Base-by-base conservation (phyloP, 2,888 invertebrate genomes). In the Blastobasis adustella region DNA sequence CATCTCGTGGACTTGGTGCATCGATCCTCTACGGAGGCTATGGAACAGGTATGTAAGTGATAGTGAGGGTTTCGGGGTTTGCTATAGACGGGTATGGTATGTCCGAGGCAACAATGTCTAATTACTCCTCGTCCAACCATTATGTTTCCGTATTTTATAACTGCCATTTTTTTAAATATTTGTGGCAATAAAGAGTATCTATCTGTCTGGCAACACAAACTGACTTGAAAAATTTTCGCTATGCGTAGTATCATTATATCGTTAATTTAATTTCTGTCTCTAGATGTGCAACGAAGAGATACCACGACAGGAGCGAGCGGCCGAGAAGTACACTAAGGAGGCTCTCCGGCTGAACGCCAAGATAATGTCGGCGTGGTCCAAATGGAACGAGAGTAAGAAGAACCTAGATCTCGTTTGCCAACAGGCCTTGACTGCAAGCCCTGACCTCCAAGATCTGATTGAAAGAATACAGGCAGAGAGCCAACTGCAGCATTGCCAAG, bases 271-370 rank as follows among this genome's bases (percentile, higher is more conserved):
- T n/a, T n/a, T n/a, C n/a, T 50, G 42, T 48, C 54, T 54, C 37
- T 55, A 89, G 89, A 73, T 82, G 63, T 80, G 78, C 57, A 78
- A 66, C 1, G 86, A 89, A 66, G 85, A 88, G 5, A 77, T 86
- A 10, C 82, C 83, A 0, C 70, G 87, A 0, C 80, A 84, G 55
- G 84, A 83, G 55, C 73, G 85, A 5, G 82, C 86, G 0, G 73
- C 76, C 0, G 83, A 85, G 47, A 79, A 60, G 49, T 81, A 81
- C 54, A 59, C 74, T 44, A 81, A 81, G 52, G 83, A 87, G 54
- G 73, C 82, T 0, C 65, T 71, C 1, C 55, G 59, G 0, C 57
- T 85, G 10, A 82, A 84, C 54, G 67, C 73, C 1, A 79, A 82
- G 55, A 75, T 89, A 3, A 61, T 73, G 51, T 58, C 57, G 1